A percentile compares a stretch with the other conserved stretches of the same genome.
phyloP scores from a whole-genome alignment of 2,888 invertebrate genomes.

The Ophonus ardosiacus region DNA sequence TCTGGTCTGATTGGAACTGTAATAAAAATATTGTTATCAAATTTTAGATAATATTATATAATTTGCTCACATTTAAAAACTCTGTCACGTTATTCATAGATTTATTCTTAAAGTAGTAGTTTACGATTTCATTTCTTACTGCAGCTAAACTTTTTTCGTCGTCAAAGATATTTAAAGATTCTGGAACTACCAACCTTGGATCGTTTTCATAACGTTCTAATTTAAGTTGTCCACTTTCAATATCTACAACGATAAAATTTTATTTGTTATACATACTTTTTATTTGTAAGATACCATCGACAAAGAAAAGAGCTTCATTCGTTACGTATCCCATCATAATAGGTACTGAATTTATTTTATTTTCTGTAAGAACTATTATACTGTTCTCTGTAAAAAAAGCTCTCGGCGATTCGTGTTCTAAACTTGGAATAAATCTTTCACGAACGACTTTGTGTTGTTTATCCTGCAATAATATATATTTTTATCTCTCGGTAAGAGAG shows the following conservation, averaged over 20 bases:
- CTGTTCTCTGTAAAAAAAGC: slow-evolving; percentile 24
- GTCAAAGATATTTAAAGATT: slow-evolving; percentile 8
- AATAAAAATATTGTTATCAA: neutral
- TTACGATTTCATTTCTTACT: slow-evolving; percentile 6
- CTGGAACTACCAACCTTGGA: slow-evolving; percentile 27
- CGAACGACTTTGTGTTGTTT: neutral
- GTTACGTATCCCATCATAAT: slow-evolving; percentile 39
- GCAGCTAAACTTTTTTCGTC: neutral
- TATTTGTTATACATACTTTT: neutral
- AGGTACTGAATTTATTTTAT: slow-evolving; percentile 31
- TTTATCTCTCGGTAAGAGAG: no score
- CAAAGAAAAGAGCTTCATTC: slow-evolving; percentile 5
- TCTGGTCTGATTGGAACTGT: slow-evolving; percentile 27
- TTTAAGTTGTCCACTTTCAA: neutral
- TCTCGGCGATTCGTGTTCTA: slow-evolving; percentile 23
- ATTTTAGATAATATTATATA: neutral
- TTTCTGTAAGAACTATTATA: neutral
- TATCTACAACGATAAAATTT: neutral
- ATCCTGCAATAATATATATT: neutral
- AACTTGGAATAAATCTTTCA: slow-evolving; percentile 34
- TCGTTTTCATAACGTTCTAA: slow-evolving; percentile 4
- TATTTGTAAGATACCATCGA: neutral
- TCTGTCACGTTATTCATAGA: slow-evolving; percentile 14
- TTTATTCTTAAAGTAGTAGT: slow-evolving; percentile 24
- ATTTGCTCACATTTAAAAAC: slow-evolving; percentile 7